phyloP scores from a whole-genome alignment of 1,140 invertebrate genomes.

The Bicyclus anynana region DNA sequence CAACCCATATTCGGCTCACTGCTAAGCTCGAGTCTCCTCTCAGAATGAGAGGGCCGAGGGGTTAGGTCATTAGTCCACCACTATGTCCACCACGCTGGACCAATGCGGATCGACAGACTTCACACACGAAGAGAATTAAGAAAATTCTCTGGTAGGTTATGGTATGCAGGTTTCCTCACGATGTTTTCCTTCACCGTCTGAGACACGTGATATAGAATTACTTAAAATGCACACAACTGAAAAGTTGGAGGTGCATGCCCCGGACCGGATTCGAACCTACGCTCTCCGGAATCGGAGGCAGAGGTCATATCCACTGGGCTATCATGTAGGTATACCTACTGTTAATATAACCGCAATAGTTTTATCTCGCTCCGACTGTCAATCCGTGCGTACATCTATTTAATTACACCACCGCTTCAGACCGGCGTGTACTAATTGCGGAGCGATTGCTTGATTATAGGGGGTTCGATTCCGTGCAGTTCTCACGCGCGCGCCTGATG shows the following conservation, averaged over 20 bases:
- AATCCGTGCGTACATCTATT: constrained; percentile 22
- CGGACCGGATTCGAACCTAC: no score
- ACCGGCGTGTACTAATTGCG: constrained; percentile 42
- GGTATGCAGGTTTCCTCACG: no score
- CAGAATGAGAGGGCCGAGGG: no score
- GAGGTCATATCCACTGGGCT: neutral
- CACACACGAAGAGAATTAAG: no score
- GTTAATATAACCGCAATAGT: neutral
- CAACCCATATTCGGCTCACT: no score
- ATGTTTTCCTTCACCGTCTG: neutral
- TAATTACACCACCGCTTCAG: constrained; percentile 33
- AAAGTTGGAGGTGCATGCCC: no score
- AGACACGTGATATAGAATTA: neutral
- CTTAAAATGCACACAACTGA: no score
- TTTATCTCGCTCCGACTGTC: constrained; percentile 10
- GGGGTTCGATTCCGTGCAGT: constrained; percentile 39
- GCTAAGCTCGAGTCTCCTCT: no score
- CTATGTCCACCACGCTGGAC: no score
- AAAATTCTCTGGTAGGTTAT: no score
- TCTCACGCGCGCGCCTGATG: constrained; percentile 41
- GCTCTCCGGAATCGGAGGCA: neutral
- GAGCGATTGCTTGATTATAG: constrained; percentile 55
- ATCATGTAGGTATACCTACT: neutral
- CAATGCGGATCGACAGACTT: no score
- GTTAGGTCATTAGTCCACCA: no score